Base-by-base conservation (phyloP, 2,797 vertebrate genomes). In the Neoniphon sammara region DNA sequence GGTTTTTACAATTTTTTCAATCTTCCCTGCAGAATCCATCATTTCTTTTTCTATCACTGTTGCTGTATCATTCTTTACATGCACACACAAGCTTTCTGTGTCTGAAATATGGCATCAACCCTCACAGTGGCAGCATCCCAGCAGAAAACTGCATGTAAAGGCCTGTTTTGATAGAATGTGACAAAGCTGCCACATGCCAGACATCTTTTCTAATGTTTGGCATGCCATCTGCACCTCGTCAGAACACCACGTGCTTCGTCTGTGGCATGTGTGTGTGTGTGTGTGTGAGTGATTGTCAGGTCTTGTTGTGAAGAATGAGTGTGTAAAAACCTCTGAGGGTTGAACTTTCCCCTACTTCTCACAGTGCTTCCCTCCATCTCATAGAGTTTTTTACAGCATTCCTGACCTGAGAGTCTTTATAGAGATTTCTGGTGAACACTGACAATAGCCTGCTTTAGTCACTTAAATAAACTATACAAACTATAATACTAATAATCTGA, bases 261-360 rank as follows among this genome's bases (percentile, higher is more conserved):
- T 83, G 73, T 81, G 79, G 44, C 18, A 50, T 67, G 70, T 27
- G 77, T 57, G 67, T 58, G 66, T 20, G 23, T 30, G 31, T 39
- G 63, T 31, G 49, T 61, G 62, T 30, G 44, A 54, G 80, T 61
- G 36, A 73, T 23, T 73, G 81, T 55, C 39, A 75, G 81, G 75
- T 73, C 85, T 63, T 68, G 39, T 60, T 66, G 73, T 85, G 75
- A 66, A 82, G 80, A 87, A 56, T 49, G 55, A 77, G 76, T 82
- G 75, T 63, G 83, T 83, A 64, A 83, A 83, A 80, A 58, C 66
- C 60, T 87, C 75, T 25, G 81, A 77, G 75, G 83, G 71, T n/a
- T 93, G 91, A 94, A 92, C 93, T 94, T 92, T 94, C 91, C 90
- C 91, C 93, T 91, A 93, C 91, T 93, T 94, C 91, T 90, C 93